Evolutionary conservation across 2,888 invertebrate species (phyloP), one percentile per base, ranked within the genome.

Genomic region (Elegia similella): DNA sequence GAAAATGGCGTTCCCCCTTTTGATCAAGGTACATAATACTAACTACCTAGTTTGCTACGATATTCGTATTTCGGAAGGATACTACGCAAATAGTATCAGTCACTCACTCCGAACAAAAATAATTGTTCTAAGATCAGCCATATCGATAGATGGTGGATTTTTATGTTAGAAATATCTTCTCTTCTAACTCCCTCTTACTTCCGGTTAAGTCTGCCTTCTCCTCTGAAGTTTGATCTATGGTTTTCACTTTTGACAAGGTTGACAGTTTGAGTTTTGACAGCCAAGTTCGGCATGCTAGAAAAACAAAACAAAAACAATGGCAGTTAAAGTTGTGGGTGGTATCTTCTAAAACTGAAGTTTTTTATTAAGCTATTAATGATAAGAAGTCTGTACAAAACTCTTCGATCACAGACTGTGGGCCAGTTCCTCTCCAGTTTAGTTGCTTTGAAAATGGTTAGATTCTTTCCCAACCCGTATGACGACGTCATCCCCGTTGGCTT

Each of bases 401-500:
- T 66, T 56, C 63, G 64, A 32, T 62, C 70, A 16, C 57, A 62
- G 56, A 66, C 67, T 42, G 64, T 75, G 57, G 66, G 68, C 52
- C 72, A 67, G 62, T 68, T 75, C 13, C 34, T 78, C 13, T 75
- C 73, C 43, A 65, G 67, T 38, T 53, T 64, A 53, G 60, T 59
- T 53, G 63, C 67, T 53, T 59, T 65, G 15, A 84, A 76, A 69
- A 91, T 91, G 89, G 89, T 89, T 56, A 78, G 91, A 56, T 86
- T 80, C 68, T 91, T 91, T 65, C 73, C 76, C 15, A 91, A 91
- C 62, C 80, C 84, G 0, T 87, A 71, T 48, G 82, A 84, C 38
- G 88, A 88, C 59, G 78, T 68, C 59, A 72, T 74, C 58, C 60
- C 73, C 8, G 80, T 72, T 43, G 52, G 66, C 0, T 56, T 59